A percentile compares a stretch with the other conserved stretches of the same genome.
Conservation (phyloP, 2,113 vertebrate genomes). For the Jacana jacana region DNA sequence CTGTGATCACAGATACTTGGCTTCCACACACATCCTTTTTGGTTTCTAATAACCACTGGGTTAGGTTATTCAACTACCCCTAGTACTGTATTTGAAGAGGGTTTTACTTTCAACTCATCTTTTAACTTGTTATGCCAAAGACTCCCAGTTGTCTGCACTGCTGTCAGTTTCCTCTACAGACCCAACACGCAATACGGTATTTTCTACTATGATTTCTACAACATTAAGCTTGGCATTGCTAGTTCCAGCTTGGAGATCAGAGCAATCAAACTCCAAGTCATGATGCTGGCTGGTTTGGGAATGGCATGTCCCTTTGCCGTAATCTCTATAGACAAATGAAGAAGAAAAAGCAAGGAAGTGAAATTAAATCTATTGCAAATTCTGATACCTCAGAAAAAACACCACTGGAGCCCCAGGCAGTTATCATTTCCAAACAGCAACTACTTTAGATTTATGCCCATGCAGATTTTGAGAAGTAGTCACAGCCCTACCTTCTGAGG, state of each 20-base stretch:
- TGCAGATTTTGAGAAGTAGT: neutral
- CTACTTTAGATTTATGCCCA: neutral
- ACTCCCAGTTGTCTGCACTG: neutral
- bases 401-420: neutral
- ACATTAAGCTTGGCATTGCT: neutral
- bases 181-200: neutral
- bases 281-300: neutral
- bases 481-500: conserved; percentile 87
- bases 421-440: neutral
- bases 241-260: neutral
- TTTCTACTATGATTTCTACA: neutral
- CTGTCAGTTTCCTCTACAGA: neutral
- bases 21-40: neutral
- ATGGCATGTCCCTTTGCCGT: neutral
- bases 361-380: neutral
- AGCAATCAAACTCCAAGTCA: neutral
- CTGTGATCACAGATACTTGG: neutral
- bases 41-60: neutral
- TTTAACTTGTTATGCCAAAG: neutral
- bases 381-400: neutral
- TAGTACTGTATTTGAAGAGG: neutral
- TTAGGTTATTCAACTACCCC: neutral
- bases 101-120: neutral
- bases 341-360: neutral
- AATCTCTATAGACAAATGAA: neutral